Conservation (phyloP, 2,888 invertebrate genomes). For the Corbicula japonica region DNA sequence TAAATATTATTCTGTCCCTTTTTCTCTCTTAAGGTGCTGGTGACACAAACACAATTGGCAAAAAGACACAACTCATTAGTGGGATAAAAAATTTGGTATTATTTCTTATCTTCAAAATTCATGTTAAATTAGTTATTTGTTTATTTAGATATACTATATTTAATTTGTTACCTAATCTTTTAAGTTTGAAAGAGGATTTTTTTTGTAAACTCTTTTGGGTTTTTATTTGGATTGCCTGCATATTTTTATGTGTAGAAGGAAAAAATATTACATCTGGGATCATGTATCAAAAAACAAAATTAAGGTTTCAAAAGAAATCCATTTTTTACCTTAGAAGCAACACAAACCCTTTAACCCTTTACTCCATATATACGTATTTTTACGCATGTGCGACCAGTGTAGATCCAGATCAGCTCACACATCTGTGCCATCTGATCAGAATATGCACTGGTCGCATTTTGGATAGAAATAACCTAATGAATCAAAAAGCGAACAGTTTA, state of each 20-base stretch:
- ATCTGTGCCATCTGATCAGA: too few relatives aligned
- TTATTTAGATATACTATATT: neutral
- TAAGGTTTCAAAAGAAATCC: too few relatives aligned
- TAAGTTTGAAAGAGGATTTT: neutral
- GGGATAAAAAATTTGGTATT: constrained; percentile 47
- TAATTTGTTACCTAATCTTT: neutral
- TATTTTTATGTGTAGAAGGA: neutral
- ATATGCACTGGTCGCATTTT: too few relatives aligned
- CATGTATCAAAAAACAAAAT: too few relatives aligned
- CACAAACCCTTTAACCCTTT: too few relatives aligned
- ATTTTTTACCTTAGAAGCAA: too few relatives aligned
- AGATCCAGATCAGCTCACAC: too few relatives aligned
- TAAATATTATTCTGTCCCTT: neutral
- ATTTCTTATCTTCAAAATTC: neutral
- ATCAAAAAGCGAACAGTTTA: too few relatives aligned
- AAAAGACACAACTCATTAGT: constrained; percentile 35
- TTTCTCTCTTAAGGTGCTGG: constrained; percentile 29
- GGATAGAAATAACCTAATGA: too few relatives aligned
- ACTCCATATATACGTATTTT: too few relatives aligned
- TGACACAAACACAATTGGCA: constrained; percentile 32
- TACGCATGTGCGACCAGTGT: too few relatives aligned
- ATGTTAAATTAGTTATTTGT: neutral
- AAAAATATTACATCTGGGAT: too few relatives aligned
- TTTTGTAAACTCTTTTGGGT: neutral
- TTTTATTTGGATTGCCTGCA: neutral